A percentile compares a stretch with the other conserved stretches of the same genome.
phyloP scores from a whole-genome alignment of 2,797 vertebrate genomes.

The Pseudochaenichthys georgianus region DNA sequence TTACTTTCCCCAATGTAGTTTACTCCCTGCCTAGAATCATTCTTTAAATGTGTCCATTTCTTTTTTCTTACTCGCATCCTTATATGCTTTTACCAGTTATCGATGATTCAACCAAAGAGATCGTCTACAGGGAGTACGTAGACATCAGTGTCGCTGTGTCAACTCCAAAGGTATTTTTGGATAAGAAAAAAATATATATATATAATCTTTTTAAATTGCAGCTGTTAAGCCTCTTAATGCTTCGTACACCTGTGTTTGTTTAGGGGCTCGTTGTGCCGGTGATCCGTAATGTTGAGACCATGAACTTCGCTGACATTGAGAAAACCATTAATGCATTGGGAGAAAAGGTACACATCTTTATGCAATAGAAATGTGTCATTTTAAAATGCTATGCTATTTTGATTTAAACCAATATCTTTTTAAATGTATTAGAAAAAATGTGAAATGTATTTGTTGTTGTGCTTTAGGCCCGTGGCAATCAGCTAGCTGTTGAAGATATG shows the following conservation, averaged over 20 bases:
- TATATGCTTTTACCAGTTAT: conserved; percentile 84
- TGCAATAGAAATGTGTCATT: not conserved
- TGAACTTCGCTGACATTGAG: conserved; percentile 95
- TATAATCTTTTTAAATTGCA: not conserved
- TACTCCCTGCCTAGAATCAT: not conserved
- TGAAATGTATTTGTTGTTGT: not conserved
- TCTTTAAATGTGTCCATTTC: not conserved
- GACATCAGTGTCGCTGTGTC: conserved; percentile 96
- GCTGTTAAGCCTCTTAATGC: not conserved
- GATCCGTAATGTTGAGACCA: conserved; percentile 92
- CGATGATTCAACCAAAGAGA: conserved; percentile 94
- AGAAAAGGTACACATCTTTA: conserved; percentile 89
- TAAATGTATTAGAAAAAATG: not conserved
- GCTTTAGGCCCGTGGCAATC: conserved; percentile 90
- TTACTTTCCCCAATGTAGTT: not conserved
- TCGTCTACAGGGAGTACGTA: conserved; percentile 95
- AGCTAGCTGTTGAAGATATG: conserved; percentile 96
- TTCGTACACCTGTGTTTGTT: not conserved
- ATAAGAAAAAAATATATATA: not conserved
- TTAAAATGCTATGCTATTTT: not conserved
- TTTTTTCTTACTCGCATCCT: not conserved
- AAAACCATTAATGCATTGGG: conserved; percentile 91
- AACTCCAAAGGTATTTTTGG: conserved; percentile 88
- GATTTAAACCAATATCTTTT: not conserved
- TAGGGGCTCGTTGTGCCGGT: conserved; percentile 97